phyloP scores from a whole-genome alignment of 30 jellyfish, hydroid and myxozoan species.

The Calvadosia cruxmelitensis region DNA sequence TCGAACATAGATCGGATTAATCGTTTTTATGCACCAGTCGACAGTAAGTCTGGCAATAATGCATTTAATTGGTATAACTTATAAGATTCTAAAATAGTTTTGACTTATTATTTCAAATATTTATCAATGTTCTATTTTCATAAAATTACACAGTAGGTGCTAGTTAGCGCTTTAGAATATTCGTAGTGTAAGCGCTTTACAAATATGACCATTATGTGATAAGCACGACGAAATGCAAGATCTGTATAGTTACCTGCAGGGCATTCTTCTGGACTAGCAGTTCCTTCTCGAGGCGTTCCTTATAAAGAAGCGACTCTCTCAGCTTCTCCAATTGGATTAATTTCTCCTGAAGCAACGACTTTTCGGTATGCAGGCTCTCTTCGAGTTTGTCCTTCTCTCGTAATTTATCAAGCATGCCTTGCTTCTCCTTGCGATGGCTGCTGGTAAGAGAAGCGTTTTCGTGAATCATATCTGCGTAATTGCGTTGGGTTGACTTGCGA shows the following conservation, averaged over 20 bases:
- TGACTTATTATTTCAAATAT: no score
- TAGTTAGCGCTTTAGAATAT: no score
- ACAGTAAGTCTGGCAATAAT: no score
- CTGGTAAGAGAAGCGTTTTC: conserved; percentile 58
- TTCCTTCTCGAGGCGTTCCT: conserved; percentile 38
- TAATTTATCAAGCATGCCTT: conserved; percentile 35
- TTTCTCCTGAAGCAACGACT: conserved; percentile 45
- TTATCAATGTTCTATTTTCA: no score
- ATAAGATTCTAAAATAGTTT: no score
- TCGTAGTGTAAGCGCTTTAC: no score
- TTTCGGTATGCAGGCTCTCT: conserved; percentile 41
- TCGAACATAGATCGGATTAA: no score
- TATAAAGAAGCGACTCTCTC: conserved; percentile 33
- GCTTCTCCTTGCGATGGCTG: conserved; percentile 42
- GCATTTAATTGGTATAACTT: no score
- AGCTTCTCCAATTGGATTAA: conserved; percentile 48
- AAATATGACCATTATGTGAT: no score
- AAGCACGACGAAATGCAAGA: no score
- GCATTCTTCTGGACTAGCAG: conserved; percentile 47
- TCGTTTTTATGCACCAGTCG: no score
- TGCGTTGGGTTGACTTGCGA: conserved; percentile 43
- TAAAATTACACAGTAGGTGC: no score
- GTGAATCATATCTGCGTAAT: conserved; percentile 42
- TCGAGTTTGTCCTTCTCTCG: conserved; percentile 54
- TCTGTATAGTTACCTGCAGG: conserved; percentile 35